These are phyloP conservation scores for Cremastobaeus sp. DNA, from an alignment of 2,888 invertebrate species.

Conservation along the genomic window DNA sequence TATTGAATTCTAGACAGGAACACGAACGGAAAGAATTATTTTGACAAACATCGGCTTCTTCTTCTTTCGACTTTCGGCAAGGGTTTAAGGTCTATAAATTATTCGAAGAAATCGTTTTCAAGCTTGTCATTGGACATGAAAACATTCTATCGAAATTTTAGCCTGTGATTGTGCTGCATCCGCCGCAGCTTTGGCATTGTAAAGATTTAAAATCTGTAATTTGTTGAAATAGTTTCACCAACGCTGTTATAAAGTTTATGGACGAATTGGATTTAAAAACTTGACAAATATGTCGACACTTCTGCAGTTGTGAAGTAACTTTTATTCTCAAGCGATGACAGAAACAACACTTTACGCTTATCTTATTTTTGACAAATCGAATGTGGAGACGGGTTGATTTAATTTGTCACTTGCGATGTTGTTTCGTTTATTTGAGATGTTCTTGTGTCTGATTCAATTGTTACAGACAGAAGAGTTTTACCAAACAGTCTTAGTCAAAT, in stretches of 20 bases:
- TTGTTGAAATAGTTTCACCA: conserved; percentile 53
- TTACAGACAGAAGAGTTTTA: not conserved
- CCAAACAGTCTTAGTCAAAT: not conserved
- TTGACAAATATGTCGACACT: conserved; percentile 58
- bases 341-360: conserved; percentile 51
- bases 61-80: no score
- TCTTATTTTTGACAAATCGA: conserved; percentile 57
- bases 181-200: conserved; percentile 26
- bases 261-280: conserved; percentile 54
- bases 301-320: conserved; percentile 45
- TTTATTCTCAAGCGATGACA: conserved; percentile 37
- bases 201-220: conserved; percentile 54
- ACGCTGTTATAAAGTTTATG: conserved; percentile 56
- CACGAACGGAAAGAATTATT: no score
- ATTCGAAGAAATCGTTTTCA: not conserved
- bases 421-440: conserved; percentile 19
- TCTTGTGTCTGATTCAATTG: conserved; percentile 19
- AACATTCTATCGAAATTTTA: conserved; percentile 38
- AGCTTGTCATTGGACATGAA: not conserved
- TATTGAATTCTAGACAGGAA: no score
- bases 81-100: not conserved
- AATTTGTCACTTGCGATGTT: conserved; percentile 34
- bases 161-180: conserved; percentile 29
- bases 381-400: conserved; percentile 26
- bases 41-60: no score